Base-by-base conservation (phyloP, 2,888 invertebrate genomes). In the Agriotes lineatus region DNA sequence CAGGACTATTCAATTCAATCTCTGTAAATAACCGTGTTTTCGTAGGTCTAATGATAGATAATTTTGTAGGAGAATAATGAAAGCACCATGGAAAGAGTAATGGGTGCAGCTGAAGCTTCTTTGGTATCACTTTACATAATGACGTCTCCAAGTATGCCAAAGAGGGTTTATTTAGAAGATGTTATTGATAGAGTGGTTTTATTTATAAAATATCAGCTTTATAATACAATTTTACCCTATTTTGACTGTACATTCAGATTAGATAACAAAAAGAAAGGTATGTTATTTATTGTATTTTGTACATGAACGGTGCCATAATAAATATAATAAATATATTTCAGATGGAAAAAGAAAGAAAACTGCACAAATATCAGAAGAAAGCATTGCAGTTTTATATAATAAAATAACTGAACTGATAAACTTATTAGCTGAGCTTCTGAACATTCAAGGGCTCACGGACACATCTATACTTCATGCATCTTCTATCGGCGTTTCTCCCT, bases 141-240 rank as follows among this genome's bases (percentile, higher is more conserved):
- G 90, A 97, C 97, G 4, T 93, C 96, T 20, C 90, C 90, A 64
- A 94, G 94, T 82, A 95, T 98, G 95, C 94, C 94, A 69, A 96
- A 96, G 82, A 93, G 95, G 80, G 94, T 97, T 75, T 94, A 95
- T 81, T 88, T 97, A 74, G 97, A 98, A 84, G 97, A 98, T 83
- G 94, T 96, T 76, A 97, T 98, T 79, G 96, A 98, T 82, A 88
- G 94, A 80, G 92, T 96, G 77, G 93, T 97, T 58, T 89, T 93
- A 82, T 95, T 96, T 84, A 91, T 95, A 77, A 96, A 96, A 84
- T 96, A 93, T 85, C 96, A 97, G 86, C 87, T 97, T 60, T 92
- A 93, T 77, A 95, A 96, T 82, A 95, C 96, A 0, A 93, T 98
- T 77, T 98, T 93, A 84, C 97, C 97, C 52, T 93, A 95, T 5